These are phyloP conservation scores for Hydroisotoma schaefferi DNA, from an alignment of 2,888 invertebrate species.

Conservation along the genomic window DNA sequence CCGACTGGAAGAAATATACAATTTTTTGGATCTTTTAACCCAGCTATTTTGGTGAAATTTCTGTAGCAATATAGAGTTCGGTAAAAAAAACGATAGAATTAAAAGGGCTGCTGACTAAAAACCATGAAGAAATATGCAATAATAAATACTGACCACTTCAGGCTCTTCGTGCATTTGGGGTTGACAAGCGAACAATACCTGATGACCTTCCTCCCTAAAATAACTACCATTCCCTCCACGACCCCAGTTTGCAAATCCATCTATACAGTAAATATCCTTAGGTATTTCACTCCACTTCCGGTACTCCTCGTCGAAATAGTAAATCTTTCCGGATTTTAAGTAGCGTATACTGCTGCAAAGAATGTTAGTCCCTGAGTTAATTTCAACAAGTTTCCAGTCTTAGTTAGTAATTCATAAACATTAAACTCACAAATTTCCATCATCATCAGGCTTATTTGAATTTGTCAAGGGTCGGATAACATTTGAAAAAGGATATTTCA, in stretches of 20 bases:
- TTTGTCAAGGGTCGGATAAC: conserved; percentile 6
- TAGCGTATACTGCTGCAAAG: conserved; percentile 6
- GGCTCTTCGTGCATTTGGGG: background rate
- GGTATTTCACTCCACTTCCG: conserved; percentile 20
- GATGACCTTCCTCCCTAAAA: conserved; percentile 17
- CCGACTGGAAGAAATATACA: background rate
- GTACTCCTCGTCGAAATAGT: background rate
- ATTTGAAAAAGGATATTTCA: background rate
- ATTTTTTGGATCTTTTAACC: too few species aligned
- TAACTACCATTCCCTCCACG: conserved; percentile 21
- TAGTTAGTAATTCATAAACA: background rate
- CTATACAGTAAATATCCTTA: conserved; percentile 28
- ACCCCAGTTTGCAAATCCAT: conserved; percentile 33
- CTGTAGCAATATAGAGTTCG: too few species aligned
- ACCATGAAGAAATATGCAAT: too few species aligned
- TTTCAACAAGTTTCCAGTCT: background rate
- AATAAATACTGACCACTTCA: too few species aligned
- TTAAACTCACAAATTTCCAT: background rate
- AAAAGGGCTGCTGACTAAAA: too few species aligned
- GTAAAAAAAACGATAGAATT: too few species aligned
- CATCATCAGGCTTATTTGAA: background rate
- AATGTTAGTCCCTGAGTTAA: background rate
- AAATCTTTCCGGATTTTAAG: conserved; percentile 6
- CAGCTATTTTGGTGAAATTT: too few species aligned
- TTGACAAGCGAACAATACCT: conserved; percentile 32